A percentile compares a stretch with the other conserved stretches of the same genome.
phyloP scores from a whole-genome alignment of 2,797 vertebrate species.

The Knipowitschia caucasica region DNA sequence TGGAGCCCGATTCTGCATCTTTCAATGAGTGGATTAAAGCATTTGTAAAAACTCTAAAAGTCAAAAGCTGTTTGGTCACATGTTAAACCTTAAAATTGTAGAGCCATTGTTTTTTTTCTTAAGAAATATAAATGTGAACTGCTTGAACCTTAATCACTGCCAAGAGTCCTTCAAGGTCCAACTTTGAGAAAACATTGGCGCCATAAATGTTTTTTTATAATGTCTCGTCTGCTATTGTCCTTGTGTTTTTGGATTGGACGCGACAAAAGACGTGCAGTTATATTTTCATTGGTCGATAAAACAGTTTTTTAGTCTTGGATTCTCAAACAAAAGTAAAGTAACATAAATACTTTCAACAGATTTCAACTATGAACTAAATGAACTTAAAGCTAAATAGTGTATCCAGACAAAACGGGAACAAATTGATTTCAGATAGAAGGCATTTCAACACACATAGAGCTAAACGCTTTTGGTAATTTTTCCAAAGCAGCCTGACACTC shows the following conservation, averaged over 20 bases:
- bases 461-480: neutral
- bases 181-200: neutral
- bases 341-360: neutral
- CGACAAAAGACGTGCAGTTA: neutral
- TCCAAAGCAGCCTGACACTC: slow-evolving; percentile 15
- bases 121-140: neutral
- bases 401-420: neutral
- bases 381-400: neutral
- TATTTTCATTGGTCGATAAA: neutral
- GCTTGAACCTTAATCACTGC: neutral
- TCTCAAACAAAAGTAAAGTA: neutral
- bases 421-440: neutral
- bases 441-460: neutral
- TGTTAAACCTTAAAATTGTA: no score
- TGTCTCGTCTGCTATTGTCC: neutral
- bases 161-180: neutral
- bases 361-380: neutral
- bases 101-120: neutral
- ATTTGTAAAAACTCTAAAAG: no score
- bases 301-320: neutral
- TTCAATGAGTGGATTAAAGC: no score
- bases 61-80: no score
- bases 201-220: neutral
- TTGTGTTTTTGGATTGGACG: neutral
- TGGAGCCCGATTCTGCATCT: no score